Base-by-base conservation (phyloP, 2,113 vertebrate species). In the Brachypteracias leptosomus region DNA sequence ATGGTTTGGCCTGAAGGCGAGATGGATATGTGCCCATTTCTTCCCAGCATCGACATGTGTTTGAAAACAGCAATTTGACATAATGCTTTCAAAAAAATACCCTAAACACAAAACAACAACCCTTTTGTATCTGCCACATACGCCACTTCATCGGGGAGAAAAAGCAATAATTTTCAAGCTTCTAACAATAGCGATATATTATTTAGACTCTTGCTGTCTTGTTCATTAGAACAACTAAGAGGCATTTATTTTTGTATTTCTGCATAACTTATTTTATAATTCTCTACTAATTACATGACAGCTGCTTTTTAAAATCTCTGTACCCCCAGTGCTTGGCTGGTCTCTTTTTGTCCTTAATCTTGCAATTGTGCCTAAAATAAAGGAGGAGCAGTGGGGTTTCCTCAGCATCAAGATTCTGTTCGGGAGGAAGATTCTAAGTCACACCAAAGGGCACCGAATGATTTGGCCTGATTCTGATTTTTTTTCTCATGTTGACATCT, bases 41-140 rank as follows among this genome's bases (percentile, higher is more conserved):
- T 95, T 96, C 90, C 95, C 73, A 72, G 76, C 88, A 75, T 71
- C 12, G 4, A 65, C 90, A 74, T 86, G 93, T 85, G 83, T 90
- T 92, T 96, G 93, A 90, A 97, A 94, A 90, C 92, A 96, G 85
- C 44, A 84, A 65, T 88, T 96, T 95, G 90, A 92, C 90, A 84
- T 85, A 78, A 77, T 12, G 54, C 55, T 86, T 80, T 33, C 3
- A 31, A 81, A 93, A 74, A 52, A 18, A 78, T n/a, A 49, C 11
- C 16, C 14, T 63, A 67, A 90, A 72, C 26, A 28, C 51, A 55
- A 88, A 95, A 63, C 31, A 85, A 5, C 62, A 24, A 70, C 7
- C 35, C 49, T 89, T 92, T 81, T 80, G 51, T 90, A 51, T 90
- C 40, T 88, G 59, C 62, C 80, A 54, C 49, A 63, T 70, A 70